Conservation (phyloP, 2,888 invertebrate genomes). For the Mesorhabditis sp. region DNA sequence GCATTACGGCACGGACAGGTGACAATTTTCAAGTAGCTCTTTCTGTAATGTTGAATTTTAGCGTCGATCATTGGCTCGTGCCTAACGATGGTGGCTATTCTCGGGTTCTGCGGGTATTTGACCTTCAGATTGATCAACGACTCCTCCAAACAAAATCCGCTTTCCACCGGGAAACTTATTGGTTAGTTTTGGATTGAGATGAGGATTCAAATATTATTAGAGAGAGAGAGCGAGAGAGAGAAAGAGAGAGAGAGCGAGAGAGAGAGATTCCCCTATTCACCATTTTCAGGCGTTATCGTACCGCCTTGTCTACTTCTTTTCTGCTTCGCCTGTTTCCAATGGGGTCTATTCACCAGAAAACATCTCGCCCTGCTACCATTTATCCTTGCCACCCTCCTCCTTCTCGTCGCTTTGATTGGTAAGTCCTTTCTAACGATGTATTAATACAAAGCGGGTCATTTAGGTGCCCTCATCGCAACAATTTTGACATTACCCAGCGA, state of each 20-base stretch:
- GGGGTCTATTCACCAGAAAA: not conserved
- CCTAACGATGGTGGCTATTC: slow-evolving; percentile 3
- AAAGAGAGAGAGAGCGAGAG: not conserved
- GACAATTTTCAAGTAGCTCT: not conserved
- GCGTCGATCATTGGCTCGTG: slow-evolving; percentile 3
- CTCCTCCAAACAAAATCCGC: not conserved
- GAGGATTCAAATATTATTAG: no score
- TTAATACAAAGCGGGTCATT: not conserved
- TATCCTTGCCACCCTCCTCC: not conserved
- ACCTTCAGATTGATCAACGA: not conserved
- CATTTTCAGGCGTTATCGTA: not conserved
- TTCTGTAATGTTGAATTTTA: not conserved
- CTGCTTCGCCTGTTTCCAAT: not conserved
- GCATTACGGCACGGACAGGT: slow-evolving; percentile 4
- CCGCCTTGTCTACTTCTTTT: not conserved
- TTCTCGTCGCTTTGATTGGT: not conserved
- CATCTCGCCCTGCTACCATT: slow-evolving; percentile 2
- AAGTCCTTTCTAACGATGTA: not conserved
- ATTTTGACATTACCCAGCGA: not conserved
- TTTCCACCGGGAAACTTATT: not conserved
- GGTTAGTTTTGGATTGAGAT: no score
- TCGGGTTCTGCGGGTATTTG: not conserved
- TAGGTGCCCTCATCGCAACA: not conserved
- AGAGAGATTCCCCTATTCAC: not conserved
- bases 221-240: no score